phyloP scores from a whole-genome alignment of 2,888 invertebrate species.

The Mystacides longicornis region DNA sequence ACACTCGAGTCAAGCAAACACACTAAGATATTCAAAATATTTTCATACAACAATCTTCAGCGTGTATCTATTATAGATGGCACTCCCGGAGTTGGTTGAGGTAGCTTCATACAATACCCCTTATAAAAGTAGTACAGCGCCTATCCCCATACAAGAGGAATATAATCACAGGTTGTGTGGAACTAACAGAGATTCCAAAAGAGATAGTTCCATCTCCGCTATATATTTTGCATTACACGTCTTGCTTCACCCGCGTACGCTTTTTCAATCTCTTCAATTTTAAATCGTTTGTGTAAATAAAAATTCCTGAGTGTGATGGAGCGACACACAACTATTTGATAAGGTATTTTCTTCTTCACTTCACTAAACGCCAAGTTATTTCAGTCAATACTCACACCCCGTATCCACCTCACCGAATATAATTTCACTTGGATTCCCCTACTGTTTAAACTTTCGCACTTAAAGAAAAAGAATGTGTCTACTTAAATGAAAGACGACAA shows the following conservation, averaged over 20 bases:
- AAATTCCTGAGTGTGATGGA: not conserved
- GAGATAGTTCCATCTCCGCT: not conserved
- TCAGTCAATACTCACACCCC: no score
- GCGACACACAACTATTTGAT: not conserved
- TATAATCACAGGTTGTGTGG: not conserved
- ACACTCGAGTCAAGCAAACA: not conserved
- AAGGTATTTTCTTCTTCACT: not conserved
- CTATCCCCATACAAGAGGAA: no score
- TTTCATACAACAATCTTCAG: no score
- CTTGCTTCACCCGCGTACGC: not conserved
- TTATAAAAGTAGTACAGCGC: no score
- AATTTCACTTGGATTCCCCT: no score
- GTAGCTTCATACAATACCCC: no score
- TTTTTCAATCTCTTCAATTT: slow-evolving; percentile 2
- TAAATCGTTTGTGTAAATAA: slow-evolving; percentile 1
- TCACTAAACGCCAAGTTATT: not conserved
- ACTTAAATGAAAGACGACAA: no score
- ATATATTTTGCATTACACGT: not conserved
- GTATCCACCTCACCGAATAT: no score
- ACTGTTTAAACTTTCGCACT: no score
- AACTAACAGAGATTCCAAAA: not conserved
- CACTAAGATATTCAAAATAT: not conserved
- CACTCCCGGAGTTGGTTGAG: no score
- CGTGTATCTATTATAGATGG: no score
- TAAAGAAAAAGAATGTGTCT: no score